phyloP scores from a whole-genome alignment of 2,797 vertebrate species.

The Knipowitschia caucasica region DNA sequence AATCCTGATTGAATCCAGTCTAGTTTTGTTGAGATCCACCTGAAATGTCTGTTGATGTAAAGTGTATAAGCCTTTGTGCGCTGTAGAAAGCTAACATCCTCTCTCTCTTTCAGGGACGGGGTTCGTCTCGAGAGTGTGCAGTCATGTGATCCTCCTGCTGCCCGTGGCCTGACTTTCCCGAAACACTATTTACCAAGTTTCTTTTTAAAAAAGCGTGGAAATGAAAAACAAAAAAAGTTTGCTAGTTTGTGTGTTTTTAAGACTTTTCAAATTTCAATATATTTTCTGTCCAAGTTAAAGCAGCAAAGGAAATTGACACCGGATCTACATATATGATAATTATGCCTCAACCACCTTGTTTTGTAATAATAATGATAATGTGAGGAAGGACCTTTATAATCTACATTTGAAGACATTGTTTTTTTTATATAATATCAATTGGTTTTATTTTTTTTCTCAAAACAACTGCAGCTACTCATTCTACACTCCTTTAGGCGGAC shows the following conservation, averaged over 20 bases:
- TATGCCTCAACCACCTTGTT: neutral
- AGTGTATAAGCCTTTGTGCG: too few species aligned
- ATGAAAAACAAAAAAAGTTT: neutral
- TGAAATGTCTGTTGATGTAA: too few species aligned
- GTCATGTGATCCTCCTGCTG: conserved; percentile 82
- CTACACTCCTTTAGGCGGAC: too few species aligned
- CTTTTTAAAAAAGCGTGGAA: conserved; percentile 1
- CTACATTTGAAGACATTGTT: too few species aligned
- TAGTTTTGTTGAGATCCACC: too few species aligned
- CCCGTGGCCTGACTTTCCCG: neutral
- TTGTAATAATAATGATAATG: neutral
- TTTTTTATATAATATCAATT: too few species aligned
- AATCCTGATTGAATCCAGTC: too few species aligned
- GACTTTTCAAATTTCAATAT: neutral
- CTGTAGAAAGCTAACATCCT: neutral
- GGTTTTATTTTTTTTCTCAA: too few species aligned
- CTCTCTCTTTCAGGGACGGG: conserved; percentile 77
- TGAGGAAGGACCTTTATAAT: neutral
- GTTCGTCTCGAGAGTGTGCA: conserved; percentile 85
- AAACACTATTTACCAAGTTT: neutral
- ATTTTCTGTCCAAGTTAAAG: neutral
- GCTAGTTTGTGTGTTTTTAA: conserved; percentile 7
- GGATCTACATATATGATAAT: neutral
- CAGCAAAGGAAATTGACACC: neutral
- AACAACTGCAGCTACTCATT: too few species aligned